Evolutionary conservation across 1,140 invertebrate species (phyloP).

Genomic region (Stegodyphus mimosarum): DNA sequence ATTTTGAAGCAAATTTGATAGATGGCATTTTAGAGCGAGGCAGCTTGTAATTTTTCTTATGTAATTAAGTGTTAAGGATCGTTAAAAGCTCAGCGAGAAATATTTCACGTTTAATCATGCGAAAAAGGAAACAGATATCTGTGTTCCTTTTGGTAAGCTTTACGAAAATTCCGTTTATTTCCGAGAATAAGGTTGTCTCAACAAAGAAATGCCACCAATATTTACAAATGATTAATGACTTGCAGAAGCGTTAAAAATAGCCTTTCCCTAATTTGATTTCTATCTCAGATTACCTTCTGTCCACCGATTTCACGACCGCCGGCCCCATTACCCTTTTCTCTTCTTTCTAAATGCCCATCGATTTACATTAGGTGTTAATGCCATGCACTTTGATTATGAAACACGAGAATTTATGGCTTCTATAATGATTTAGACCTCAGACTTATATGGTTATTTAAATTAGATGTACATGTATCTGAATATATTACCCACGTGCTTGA

Average conservation of each 20-base stretch:
- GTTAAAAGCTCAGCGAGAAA: conserved; percentile 29
- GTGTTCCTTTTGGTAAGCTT: neutral
- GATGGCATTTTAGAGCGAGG: conserved; percentile 24
- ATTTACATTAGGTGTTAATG: too few species aligned
- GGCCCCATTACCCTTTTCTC: too few species aligned
- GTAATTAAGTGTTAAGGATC: conserved; percentile 52
- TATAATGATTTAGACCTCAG: too few species aligned
- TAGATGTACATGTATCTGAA: too few species aligned
- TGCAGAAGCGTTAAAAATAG: conserved; percentile 12
- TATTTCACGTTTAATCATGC: conserved; percentile 14
- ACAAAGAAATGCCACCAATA: conserved; percentile 16
- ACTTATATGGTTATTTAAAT: too few species aligned
- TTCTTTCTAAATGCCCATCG: too few species aligned
- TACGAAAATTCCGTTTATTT: conserved; percentile 2
- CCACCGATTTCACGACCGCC: neutral
- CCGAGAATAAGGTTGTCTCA: neutral
- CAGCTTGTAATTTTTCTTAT: conserved; percentile 48
- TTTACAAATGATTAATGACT: conserved; percentile 44
- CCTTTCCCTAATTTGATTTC: conserved; percentile 10
- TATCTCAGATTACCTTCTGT: conserved; percentile 20
- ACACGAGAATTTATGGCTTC: too few species aligned
- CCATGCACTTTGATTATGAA: too few species aligned
- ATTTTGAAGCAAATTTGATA: conserved; percentile 27
- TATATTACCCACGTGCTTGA: too few species aligned
- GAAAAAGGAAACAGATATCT: conserved; percentile 17